Conservation (phyloP, 2,888 invertebrate species). For the Perithous albicinctus region DNA sequence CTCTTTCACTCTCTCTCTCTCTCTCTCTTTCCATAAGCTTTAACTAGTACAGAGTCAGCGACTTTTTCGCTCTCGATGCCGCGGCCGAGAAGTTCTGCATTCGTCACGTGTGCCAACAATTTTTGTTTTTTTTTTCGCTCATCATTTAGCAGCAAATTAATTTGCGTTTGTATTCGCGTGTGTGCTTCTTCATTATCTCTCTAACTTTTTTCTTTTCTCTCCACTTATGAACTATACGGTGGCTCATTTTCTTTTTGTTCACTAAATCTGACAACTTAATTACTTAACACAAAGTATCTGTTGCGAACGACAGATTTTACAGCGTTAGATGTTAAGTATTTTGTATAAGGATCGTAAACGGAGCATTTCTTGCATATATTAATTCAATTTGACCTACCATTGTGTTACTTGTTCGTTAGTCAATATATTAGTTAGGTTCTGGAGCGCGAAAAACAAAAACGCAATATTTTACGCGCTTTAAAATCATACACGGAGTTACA, state of each 20-base stretch:
- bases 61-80: not conserved
- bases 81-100: not conserved
- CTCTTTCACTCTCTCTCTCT: not conserved
- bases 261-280: constrained; percentile 28
- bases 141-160: constrained; percentile 13
- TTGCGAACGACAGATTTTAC: constrained; percentile 40
- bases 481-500: constrained; percentile 59
- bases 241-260: not conserved
- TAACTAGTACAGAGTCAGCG: constrained; percentile 4
- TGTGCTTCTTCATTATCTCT: constrained; percentile 28
- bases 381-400: constrained; percentile 75
- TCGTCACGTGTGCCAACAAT: not conserved
- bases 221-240: constrained; percentile 44
- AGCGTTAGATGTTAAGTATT: constrained; percentile 40
- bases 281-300: constrained; percentile 30
- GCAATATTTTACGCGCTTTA: constrained; percentile 22
- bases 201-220: constrained; percentile 32
- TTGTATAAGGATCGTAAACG: constrained; percentile 31
- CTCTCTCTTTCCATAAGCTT: not conserved
- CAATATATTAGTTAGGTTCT: constrained; percentile 68
- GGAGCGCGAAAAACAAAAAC: constrained; percentile 56
- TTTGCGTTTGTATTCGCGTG: constrained; percentile 13
- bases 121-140: not conserved
- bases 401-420: constrained; percentile 70
- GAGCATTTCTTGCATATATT: constrained; percentile 70